Conservation (phyloP, 1,140 invertebrate genomes). For the Sogatella furcifera region DNA sequence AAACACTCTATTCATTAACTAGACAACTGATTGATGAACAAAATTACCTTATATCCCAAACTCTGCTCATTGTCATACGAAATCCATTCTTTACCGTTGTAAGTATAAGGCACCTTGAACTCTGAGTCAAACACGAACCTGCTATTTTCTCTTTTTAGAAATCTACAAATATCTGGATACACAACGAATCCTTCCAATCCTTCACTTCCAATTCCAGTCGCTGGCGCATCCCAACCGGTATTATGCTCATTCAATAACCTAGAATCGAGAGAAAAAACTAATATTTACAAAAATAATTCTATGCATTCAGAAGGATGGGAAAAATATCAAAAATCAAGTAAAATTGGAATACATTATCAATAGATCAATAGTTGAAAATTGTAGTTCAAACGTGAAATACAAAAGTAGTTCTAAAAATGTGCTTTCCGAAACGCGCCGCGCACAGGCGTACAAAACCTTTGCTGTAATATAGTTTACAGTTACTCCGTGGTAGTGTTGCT, state of each 20-base stretch:
- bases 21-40: conserved; percentile 7
- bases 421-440: too few species aligned
- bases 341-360: too few species aligned
- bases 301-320: neutral
- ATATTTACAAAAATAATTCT: too few species aligned
- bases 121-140: conserved; percentile 48
- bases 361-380: too few species aligned
- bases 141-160: conserved; percentile 41
- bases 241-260: conserved; percentile 56
- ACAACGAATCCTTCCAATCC: conserved; percentile 58
- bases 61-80: conserved; percentile 75
- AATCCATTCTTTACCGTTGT: conserved; percentile 67
- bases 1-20: neutral
- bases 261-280: conserved; percentile 16
- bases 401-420: too few species aligned
- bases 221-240: conserved; percentile 54
- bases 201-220: conserved; percentile 48
- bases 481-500: too few species aligned
- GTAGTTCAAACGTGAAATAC: too few species aligned
- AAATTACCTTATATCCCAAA: conserved; percentile 53
- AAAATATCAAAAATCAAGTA: neutral
- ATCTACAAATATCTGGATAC: conserved; percentile 56
- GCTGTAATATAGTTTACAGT: too few species aligned
- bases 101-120: conserved; percentile 67
- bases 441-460: too few species aligned